Conservation (phyloP, 2,113 vertebrate genomes). For the Oncorhynchus clarkii region DNA sequence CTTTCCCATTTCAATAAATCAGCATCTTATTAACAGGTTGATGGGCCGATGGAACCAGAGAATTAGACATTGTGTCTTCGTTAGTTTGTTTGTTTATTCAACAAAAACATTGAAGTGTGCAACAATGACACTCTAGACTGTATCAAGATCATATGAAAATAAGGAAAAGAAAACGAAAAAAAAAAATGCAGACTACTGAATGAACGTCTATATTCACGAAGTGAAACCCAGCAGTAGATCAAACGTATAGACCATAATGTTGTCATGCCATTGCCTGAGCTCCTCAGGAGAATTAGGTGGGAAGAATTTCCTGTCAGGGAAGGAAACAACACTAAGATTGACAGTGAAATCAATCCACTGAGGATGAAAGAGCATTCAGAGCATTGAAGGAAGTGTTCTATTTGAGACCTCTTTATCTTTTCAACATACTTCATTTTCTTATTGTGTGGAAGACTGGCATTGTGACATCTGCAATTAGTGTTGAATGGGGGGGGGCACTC, state of each 20-base stretch:
- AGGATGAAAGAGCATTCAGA: too few relatives aligned
- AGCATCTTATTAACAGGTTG: constrained; percentile 38
- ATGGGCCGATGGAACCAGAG: constrained; percentile 25
- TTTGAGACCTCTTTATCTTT: too few relatives aligned
- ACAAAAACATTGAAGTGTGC: not conserved
- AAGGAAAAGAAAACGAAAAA: not conserved
- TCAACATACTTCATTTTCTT: too few relatives aligned
- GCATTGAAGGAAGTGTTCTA: too few relatives aligned
- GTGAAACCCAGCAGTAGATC: not conserved
- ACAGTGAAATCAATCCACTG: too few relatives aligned
- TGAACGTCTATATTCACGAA: not conserved
- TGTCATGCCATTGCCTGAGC: not conserved
- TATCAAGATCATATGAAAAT: not conserved
- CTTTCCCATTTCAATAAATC: constrained; percentile 58
- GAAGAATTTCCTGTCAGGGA: too few relatives aligned
- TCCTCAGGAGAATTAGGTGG: not conserved
- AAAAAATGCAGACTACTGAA: too few relatives aligned
- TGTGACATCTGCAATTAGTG: too few relatives aligned
- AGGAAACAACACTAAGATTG: too few relatives aligned
- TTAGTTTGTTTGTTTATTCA: not conserved
- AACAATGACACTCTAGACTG: not conserved
- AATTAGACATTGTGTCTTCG: constrained; percentile 38
- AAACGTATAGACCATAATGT: not conserved
- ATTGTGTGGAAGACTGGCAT: too few relatives aligned
- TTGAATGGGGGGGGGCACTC: too few relatives aligned